Conservation (phyloP, 2,888 invertebrate species). For the Byasa hedistus region DNA sequence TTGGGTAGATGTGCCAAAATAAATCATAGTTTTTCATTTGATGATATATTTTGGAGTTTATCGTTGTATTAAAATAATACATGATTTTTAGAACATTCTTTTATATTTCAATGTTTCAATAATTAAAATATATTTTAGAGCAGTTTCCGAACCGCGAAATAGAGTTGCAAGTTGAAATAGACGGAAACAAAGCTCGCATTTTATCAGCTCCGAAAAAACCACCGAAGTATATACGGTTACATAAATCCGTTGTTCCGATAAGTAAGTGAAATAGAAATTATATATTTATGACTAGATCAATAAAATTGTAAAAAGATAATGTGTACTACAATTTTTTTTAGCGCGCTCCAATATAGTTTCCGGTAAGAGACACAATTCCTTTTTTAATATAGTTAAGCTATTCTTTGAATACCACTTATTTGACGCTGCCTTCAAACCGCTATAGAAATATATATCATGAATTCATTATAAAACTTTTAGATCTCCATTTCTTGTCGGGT, state of each 20-base stretch:
- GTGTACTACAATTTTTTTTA: slow-evolving; percentile 1
- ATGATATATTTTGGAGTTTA: too few relatives aligned
- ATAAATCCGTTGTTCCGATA: slow-evolving; percentile 15
- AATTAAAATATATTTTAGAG: slow-evolving; percentile 41
- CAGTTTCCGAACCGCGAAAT: slow-evolving; percentile 57
- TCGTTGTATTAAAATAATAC: too few relatives aligned
- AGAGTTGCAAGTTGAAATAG: slow-evolving; percentile 58
- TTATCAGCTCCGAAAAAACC: slow-evolving; percentile 10
- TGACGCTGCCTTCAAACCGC: not conserved
- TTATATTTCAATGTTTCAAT: not conserved
- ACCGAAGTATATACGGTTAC: slow-evolving; percentile 8
- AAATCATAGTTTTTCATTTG: too few relatives aligned
- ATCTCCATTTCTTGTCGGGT: not conserved
- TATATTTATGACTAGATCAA: not conserved
- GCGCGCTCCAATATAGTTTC: slow-evolving; percentile 8
- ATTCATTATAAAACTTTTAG: not conserved
- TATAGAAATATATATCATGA: not conserved
- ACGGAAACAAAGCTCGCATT: slow-evolving; percentile 19
- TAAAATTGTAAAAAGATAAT: not conserved
- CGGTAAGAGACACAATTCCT: slow-evolving; percentile 1
- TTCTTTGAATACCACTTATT: too few relatives aligned
- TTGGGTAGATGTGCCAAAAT: not conserved
- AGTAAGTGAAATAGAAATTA: slow-evolving; percentile 7
- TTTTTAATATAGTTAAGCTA: not conserved
- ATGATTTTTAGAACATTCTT: too few relatives aligned